Base-by-base conservation (phyloP, 2,797 vertebrate species). In the Leucoraja ocellata region DNA sequence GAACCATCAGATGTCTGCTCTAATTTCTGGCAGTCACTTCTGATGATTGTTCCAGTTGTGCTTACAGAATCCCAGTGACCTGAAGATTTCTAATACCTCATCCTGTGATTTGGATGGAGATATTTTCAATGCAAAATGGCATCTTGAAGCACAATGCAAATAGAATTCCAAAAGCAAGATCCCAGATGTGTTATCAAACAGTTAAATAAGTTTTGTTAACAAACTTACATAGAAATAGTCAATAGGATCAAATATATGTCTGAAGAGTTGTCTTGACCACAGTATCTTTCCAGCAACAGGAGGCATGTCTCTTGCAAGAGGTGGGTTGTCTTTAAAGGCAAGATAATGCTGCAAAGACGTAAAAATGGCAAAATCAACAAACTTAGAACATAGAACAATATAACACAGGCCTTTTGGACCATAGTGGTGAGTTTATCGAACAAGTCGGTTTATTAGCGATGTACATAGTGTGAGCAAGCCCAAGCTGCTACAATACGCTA, bases 181-280 rank as follows among this genome's bases (percentile, higher is more conserved):
- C 83, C 0, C 61, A 25, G 61, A 61, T 86, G 13, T 4, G 14
- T 14, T n/a, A 63, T 32, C 58, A 86, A 86, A 14, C 1, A 63
- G 13, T 11, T n/a, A 65, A 63, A 63, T 61, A 61, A 13, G 4
- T 13, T 86, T 63, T 65, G 14, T 63, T 1, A 63, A 32, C 5
- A 86, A 63, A 32, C 96, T 96, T 96, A 98, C 97, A 93, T 97
- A 94, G 80, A 98, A 96, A 95, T 96, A 97, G 91, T 36, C 94
- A 78, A 98, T 97, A 81, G 97, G 97, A 78, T 97, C 97, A 88
- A 96, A 96, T 95, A 98, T 96, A 93, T 96, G 97, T 92, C 95
- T 96, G 94, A 96, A 97, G 5, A 98, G 97, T 93, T 97, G 96
- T 93, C 97, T 96, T 94, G 94, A 97, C 97, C 98, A 98, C 8